Base-by-base conservation (phyloP, 2,888 invertebrate genomes). In the Lymantria dispar region DNA sequence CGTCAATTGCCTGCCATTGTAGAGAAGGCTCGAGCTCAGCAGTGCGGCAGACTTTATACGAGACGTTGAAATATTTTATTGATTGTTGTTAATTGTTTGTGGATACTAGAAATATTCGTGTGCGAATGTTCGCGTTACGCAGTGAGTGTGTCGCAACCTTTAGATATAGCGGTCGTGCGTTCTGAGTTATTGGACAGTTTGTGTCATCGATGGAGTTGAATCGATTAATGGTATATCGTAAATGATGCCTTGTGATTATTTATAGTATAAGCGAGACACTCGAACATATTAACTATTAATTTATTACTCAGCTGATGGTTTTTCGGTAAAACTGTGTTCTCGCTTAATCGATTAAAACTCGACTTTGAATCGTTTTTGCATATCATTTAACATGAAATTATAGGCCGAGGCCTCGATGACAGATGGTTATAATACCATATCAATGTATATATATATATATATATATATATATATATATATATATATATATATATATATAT, bases 161-260 rank as follows among this genome's bases (percentile, higher is more conserved):
- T n/a, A 33, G 9, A 43, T 39, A 29, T 47, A 40, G 37, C 12
- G 31, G 10, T 45, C 36, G 39, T 43, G 22, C 22, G 13, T 40
- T 15, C 12, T 45, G 33, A 47, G 46, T 51, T 47, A 47, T 50
- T 12, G 14, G 22, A 37, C 39, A 22, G 22, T 46, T 50, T 39
- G 38, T 22, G 43, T 33, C 40, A 40, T 14, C 50, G 22, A 0
- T n/a, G 9, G 29, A 13, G n/a, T n/a, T 40, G 31, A 40, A 40
- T 22, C 50, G 38, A 37, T 43, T 33, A 39, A 7, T 43, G n/a
- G 12, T 39, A 22, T 38, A 33, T 43, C 15, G 31, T 40, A 38
- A 43, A 39, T 36, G 38, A 43, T 39, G 40, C n/a, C 33, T 13
- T 9, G 14, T 40, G 15, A 8, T 10, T 12, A 37, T 45, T 45